Percentiles rank a stretch among this genome's conserved stretches.
Conservation (phyloP, 35 echinoderm and acorn worm species). For the Anneissia japonica region DNA sequence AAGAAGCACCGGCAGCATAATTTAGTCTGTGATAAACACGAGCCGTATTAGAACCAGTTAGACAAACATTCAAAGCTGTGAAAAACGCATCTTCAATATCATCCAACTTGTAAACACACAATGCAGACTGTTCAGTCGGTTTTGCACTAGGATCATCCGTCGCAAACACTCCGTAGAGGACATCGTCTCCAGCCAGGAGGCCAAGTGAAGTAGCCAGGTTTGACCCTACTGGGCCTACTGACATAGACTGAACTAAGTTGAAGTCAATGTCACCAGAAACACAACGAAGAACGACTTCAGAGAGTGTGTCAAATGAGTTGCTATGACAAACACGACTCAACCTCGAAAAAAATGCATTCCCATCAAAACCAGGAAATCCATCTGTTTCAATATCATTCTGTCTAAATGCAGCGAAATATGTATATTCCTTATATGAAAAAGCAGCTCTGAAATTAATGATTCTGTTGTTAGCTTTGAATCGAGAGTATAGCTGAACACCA, state of each 20-base stretch:
- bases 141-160: not conserved
- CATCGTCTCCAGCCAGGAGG: not conserved
- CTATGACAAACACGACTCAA: not conserved
- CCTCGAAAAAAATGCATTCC: not conserved
- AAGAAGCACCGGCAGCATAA: not conserved
- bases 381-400: not conserved
- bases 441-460: not conserved
- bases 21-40: not conserved
- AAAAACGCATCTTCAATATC: conserved; percentile 25
- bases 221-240: conserved; percentile 6
- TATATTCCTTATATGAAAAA: not conserved
- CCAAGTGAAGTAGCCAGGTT: conserved; percentile 29
- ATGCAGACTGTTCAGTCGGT: conserved; percentile 20
- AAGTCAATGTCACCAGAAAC: not conserved
- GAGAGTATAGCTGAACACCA: too few species aligned
- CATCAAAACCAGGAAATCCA: too few species aligned
- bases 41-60: not conserved
- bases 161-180: conserved; percentile 27
- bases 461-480: too few species aligned
- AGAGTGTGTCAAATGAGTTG: not conserved
- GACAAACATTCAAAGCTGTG: conserved; percentile 3
- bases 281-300: not conserved
- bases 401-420: not conserved
- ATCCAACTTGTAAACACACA: conserved; percentile 28
- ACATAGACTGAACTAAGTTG: conserved; percentile 20